These are phyloP conservation scores for Callionymus lyra DNA, from an alignment of 2,113 vertebrate species.

Conservation along the genomic window DNA sequence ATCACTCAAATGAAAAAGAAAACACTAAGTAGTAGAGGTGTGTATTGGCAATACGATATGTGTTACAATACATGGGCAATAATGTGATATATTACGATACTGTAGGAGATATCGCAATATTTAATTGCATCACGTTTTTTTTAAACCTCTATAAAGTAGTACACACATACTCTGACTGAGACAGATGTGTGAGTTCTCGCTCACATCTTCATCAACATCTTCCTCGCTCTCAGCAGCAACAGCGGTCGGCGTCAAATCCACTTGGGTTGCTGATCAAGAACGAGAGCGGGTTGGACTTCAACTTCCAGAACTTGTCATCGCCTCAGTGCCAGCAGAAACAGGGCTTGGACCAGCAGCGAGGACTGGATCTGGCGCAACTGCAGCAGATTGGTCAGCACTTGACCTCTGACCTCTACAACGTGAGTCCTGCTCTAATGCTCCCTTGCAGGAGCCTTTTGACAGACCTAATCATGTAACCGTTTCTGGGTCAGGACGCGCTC, in stretches of 20 bases:
- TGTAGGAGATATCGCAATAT: too few species aligned
- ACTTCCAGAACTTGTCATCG: conserved; percentile 28
- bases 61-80: too few species aligned
- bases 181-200: too few species aligned
- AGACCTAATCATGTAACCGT: neutral
- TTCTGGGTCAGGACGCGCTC: conserved; percentile 52
- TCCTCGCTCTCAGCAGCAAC: too few species aligned
- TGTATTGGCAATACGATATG: too few species aligned
- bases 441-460: neutral
- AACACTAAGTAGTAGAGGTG: too few species aligned
- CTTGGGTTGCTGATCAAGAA: conserved; percentile 16
- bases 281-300: conserved; percentile 26
- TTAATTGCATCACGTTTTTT: too few species aligned
- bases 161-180: too few species aligned
- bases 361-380: conserved; percentile 35
- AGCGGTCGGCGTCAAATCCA: neutral
- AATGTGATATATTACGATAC: too few species aligned
- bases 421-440: conserved; percentile 24
- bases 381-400: conserved; percentile 58
- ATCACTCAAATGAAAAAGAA: too few species aligned
- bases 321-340: conserved; percentile 34
- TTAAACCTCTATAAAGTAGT: too few species aligned
- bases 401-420: conserved; percentile 59
- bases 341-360: conserved; percentile 31
- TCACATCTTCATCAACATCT: conserved; percentile 2